A percentile compares a stretch with the other conserved stretches of the same genome.
These are phyloP conservation scores for Temnothorax unifasciatus DNA, from an alignment of 2,888 invertebrate species.

Conservation along the genomic window DNA sequence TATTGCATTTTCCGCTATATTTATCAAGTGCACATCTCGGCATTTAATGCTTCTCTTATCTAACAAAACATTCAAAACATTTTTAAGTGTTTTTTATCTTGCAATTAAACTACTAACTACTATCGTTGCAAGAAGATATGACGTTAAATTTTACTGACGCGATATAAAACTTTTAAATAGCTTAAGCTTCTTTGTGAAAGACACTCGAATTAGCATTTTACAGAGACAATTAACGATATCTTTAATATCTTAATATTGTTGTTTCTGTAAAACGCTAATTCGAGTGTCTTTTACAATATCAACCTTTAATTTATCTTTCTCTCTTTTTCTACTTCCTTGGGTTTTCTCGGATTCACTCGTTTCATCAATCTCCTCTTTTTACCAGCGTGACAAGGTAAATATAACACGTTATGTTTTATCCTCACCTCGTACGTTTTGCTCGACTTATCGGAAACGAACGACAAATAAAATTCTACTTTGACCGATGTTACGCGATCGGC, in stretches of 20 bases:
- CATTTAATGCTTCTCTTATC: background rate
- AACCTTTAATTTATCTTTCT: background rate
- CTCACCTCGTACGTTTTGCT: slow-evolving; percentile 56
- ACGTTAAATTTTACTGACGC: slow-evolving; percentile 8
- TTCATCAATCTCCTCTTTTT: slow-evolving; percentile 36
- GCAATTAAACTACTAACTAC: slow-evolving; percentile 4
- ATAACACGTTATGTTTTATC: slow-evolving; percentile 14
- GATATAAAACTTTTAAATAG: slow-evolving; percentile 19
- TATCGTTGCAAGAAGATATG: background rate
- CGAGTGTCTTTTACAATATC: slow-evolving; percentile 12
- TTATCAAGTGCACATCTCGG: background rate
- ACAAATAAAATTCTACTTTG: slow-evolving; percentile 84
- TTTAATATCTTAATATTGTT: slow-evolving; percentile 17
- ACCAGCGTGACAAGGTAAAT: slow-evolving; percentile 26
- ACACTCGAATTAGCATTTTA: slow-evolving; percentile 30
- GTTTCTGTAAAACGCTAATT: slow-evolving; percentile 21
- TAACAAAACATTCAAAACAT: slow-evolving; percentile 4
- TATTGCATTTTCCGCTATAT: slow-evolving; percentile 14
- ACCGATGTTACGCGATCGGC: slow-evolving; percentile 80
- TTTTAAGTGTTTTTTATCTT: background rate
- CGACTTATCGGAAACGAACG: slow-evolving; percentile 78
- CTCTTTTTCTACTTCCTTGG: background rate
- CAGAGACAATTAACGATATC: slow-evolving; percentile 5
- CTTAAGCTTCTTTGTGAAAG: slow-evolving; percentile 11
- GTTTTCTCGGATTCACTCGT: background rate